These are phyloP conservation scores for Idaea aversata DNA, from an alignment of 2,888 invertebrate species.

Conservation along the genomic window DNA sequence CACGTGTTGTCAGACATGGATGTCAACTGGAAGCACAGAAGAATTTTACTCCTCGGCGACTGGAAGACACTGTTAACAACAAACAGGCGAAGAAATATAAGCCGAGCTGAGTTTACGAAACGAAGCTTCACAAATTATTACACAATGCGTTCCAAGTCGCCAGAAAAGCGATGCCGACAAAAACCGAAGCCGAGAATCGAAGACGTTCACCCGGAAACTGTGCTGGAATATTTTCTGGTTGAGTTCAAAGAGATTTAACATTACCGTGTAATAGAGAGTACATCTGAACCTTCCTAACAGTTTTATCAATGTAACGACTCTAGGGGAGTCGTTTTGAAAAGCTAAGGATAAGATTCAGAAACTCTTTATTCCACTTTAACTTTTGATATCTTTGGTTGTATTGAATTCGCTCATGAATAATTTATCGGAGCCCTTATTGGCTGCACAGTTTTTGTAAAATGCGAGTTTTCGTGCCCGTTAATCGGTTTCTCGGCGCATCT, in stretches of 20 bases:
- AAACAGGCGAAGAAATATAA: neutral
- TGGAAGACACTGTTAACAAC: neutral
- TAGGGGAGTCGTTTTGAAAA: too few relatives aligned
- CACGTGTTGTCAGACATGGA: neutral
- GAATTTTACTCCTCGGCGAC: too few relatives aligned
- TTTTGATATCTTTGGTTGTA: constrained; percentile 11
- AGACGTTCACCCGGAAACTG: constrained; percentile 58
- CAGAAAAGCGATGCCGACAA: constrained; percentile 39
- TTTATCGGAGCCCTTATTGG: constrained; percentile 34
- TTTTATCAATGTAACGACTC: neutral
- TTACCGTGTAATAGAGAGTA: constrained; percentile 25
- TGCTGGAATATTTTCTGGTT: constrained; percentile 68
- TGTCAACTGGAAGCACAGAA: neutral
- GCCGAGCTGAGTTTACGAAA: constrained; percentile 5
- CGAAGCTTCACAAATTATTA: constrained; percentile 31
- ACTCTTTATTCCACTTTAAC: neutral
- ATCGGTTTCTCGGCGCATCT: neutral
- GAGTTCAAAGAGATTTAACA: constrained; percentile 23
- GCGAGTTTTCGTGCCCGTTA: constrained; percentile 1
- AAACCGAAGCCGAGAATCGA: constrained; percentile 44
- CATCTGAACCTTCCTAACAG: neutral
- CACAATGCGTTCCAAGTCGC: constrained; percentile 45
- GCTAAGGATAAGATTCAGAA: too few relatives aligned
- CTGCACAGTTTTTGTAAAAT: constrained; percentile 20
- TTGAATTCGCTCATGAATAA: constrained; percentile 29